Conservation (phyloP, 2,888 invertebrate species). For the Adelphocoris suturalis region DNA sequence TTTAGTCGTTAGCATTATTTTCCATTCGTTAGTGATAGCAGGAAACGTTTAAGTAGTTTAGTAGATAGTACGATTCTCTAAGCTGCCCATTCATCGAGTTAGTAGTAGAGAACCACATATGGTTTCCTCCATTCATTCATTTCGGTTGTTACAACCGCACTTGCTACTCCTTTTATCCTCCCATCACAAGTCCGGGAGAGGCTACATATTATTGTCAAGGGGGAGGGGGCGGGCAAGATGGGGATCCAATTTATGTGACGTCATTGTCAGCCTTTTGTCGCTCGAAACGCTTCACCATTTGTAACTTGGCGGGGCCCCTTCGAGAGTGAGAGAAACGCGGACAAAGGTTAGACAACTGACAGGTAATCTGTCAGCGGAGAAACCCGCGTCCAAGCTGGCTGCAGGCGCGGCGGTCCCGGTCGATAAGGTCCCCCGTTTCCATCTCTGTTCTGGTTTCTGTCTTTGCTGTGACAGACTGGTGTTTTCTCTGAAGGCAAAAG, state of each 20-base stretch:
- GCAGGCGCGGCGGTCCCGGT: neutral
- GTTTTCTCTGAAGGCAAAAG: neutral
- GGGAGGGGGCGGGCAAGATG: slow-evolving; percentile 2
- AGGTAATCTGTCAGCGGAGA: slow-evolving; percentile 56
- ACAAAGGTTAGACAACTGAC: slow-evolving; percentile 58
- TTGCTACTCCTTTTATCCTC: neutral
- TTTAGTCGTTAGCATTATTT: neutral
- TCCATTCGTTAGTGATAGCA: neutral
- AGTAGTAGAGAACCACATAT: neutral
- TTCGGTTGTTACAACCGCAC: neutral
- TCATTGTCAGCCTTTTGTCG: slow-evolving; percentile 53
- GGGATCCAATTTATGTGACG: slow-evolving; percentile 53
- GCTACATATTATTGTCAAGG: slow-evolving; percentile 33
- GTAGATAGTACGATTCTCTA: too few species aligned
- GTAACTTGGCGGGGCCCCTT: slow-evolving; percentile 17
- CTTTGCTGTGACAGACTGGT: slow-evolving; percentile 1
- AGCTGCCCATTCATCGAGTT: too few species aligned
- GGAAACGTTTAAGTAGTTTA: neutral
- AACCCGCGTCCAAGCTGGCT: slow-evolving; percentile 34
- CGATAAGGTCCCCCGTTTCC: slow-evolving; percentile 37
- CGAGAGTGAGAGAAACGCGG: slow-evolving; percentile 43
- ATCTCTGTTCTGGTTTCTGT: neutral
- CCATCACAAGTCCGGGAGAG: slow-evolving; percentile 9
- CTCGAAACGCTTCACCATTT: slow-evolving; percentile 35
- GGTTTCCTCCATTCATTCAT: neutral